Conservation (phyloP, 2,888 invertebrate species). For the Agonum fuliginosum region DNA sequence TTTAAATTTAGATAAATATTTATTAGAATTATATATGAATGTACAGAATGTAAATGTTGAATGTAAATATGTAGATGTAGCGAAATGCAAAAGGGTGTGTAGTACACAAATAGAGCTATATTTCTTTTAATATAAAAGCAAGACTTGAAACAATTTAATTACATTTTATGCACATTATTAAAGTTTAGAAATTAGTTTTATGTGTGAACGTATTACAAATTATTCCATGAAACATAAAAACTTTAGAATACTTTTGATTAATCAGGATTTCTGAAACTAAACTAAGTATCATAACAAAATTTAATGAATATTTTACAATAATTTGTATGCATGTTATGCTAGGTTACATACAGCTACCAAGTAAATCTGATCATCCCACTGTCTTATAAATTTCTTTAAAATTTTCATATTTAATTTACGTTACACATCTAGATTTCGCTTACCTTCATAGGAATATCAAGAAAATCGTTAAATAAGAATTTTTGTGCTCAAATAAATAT, state of each 20-base stretch:
- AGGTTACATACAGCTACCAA: not conserved
- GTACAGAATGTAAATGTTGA: constrained; percentile 37
- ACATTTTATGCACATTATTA: constrained; percentile 16
- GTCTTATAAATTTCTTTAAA: too few relatives aligned
- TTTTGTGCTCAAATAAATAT: too few relatives aligned
- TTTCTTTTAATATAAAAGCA: constrained; percentile 22
- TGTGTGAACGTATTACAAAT: not conserved
- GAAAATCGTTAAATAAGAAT: too few relatives aligned
- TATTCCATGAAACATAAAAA: not conserved
- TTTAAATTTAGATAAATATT: constrained; percentile 17
- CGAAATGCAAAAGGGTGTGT: constrained; percentile 7
- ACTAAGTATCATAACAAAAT: too few relatives aligned
- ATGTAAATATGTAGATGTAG: constrained; percentile 37
- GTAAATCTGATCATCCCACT: not conserved
- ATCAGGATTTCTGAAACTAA: too few relatives aligned
- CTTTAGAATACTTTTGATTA: not conserved
- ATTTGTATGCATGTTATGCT: constrained; percentile 12
- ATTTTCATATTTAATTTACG: too few relatives aligned
- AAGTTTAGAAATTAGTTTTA: not conserved
- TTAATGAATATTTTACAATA: too few relatives aligned
- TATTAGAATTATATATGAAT: constrained; percentile 9
- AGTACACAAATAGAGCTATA: not conserved
- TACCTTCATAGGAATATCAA: too few relatives aligned
- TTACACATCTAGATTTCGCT: too few relatives aligned
- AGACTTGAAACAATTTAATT: constrained; percentile 11